Evolutionary conservation across 2,888 invertebrate genomes (phyloP).

Genomic region (Anodontia alba): DNA sequence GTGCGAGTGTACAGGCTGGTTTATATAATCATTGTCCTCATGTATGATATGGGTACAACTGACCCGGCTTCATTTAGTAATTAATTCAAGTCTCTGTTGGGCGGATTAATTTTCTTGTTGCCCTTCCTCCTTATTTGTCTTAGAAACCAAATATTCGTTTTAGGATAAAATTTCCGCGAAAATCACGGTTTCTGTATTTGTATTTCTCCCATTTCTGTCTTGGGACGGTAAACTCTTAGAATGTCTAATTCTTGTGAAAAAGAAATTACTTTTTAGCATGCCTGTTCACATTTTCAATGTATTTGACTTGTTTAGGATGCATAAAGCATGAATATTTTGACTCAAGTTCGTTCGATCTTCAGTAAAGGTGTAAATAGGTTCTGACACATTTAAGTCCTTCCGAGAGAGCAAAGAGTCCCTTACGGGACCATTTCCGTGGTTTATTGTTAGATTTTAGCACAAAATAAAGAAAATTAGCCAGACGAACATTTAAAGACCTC

Average conservation of each 20-base stretch:
- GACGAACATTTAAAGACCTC: constrained; percentile 50
- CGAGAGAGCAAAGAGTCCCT: constrained; percentile 35
- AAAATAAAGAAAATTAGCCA: constrained; percentile 64
- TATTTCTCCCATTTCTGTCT: constrained; percentile 23
- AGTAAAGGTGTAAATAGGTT: constrained; percentile 58
- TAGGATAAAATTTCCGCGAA: constrained; percentile 26
- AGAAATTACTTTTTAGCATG: constrained; percentile 59
- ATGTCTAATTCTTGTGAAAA: constrained; percentile 52
- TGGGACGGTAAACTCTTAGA: constrained; percentile 39
- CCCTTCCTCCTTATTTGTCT: background rate
- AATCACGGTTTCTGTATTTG: constrained; percentile 59
- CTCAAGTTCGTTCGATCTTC: constrained; percentile 56
- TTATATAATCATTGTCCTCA: too few relatives aligned
- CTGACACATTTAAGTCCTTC: constrained; percentile 44
- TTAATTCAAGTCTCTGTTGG: background rate
- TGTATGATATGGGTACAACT: too few relatives aligned
- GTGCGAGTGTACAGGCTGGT: too few relatives aligned
- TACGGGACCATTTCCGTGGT: constrained; percentile 50
- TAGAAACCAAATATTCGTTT: constrained; percentile 20
- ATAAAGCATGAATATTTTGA: constrained; percentile 49
- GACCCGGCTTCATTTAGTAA: too few relatives aligned
- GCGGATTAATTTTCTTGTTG: constrained; percentile 5
- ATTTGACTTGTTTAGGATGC: constrained; percentile 52
- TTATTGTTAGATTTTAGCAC: constrained; percentile 66
- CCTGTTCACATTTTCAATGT: constrained; percentile 47